Evolutionary conservation across 2,797 vertebrate genomes (phyloP).

Genomic region (Cyprinodon diabolis): DNA sequence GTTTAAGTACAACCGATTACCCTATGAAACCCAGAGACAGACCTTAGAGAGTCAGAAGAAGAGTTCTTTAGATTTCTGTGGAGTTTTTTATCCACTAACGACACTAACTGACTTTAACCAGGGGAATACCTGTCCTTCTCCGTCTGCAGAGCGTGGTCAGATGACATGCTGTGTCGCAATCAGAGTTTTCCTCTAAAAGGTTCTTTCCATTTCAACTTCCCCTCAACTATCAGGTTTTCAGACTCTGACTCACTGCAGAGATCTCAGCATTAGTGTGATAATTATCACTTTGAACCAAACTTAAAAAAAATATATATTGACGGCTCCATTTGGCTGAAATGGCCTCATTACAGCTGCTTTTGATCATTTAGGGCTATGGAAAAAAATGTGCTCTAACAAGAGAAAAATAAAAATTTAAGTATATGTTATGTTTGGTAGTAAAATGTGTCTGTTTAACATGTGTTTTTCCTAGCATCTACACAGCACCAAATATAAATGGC

Average conservation of each 20-base stretch:
- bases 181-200: slow-evolving; percentile 71
- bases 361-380: slow-evolving; percentile 4
- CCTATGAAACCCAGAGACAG: slow-evolving; percentile 6
- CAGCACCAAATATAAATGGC: neutral
- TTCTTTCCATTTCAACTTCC: slow-evolving; percentile 78
- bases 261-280: slow-evolving; percentile 8
- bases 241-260: slow-evolving; percentile 42
- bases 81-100: slow-evolving; percentile 40
- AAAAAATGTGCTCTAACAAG: slow-evolving; percentile 5
- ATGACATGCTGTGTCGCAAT: slow-evolving; percentile 28
- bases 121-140: slow-evolving; percentile 76
- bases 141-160: slow-evolving; percentile 11
- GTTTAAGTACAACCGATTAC: neutral
- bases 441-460: neutral
- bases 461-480: neutral
- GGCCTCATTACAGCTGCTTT: slow-evolving; percentile 1
- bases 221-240: slow-evolving; percentile 55
- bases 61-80: slow-evolving; percentile 13
- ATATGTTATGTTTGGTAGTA: neutral
- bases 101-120: slow-evolving; percentile 47
- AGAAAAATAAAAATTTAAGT: neutral
- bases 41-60: neutral
- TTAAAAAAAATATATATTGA: no score
- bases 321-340: no score
- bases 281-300: slow-evolving; percentile 8